Evolutionary conservation across 2,113 vertebrate genomes (phyloP).

Genomic region (Falcunculus frontatus): DNA sequence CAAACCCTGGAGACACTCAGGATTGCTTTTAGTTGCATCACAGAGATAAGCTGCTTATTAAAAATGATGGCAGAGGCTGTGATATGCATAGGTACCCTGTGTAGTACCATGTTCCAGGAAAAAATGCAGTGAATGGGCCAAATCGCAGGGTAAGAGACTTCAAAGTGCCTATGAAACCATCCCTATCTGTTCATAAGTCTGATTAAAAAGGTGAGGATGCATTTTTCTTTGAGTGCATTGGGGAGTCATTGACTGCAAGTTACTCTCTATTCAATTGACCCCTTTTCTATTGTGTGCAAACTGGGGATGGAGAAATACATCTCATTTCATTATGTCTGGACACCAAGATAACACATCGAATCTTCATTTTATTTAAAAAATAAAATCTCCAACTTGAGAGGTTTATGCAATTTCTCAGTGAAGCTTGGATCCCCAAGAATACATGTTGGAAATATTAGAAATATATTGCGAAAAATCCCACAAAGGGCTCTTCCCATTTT

Average conservation of each 20-base stretch:
- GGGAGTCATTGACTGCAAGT: not conserved
- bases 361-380: not conserved
- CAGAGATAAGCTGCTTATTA: conserved; percentile 54
- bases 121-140: not conserved
- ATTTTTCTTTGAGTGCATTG: not conserved
- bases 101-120: not conserved
- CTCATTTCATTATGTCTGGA: not conserved
- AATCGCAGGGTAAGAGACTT: not conserved
- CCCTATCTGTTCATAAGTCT: not conserved
- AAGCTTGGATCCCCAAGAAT: not conserved
- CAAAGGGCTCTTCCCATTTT: not conserved
- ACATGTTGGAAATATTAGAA: not conserved
- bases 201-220: not conserved
- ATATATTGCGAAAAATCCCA: not conserved
- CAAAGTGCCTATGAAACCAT: not conserved
- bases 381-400: not conserved
- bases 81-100: conserved; percentile 20
- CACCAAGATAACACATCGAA: not conserved
- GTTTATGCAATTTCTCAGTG: not conserved
- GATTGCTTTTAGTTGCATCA: conserved; percentile 44
- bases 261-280: not conserved
- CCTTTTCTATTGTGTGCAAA: not conserved
- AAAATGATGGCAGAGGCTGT: conserved; percentile 6
- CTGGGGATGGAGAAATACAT: not conserved
- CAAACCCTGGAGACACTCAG: conserved; percentile 26